A percentile compares a stretch with the other conserved stretches of the same genome.
Evolutionary conservation across 2,113 vertebrate genomes (phyloP).

Genomic region (Coracopsis vasa): DNA sequence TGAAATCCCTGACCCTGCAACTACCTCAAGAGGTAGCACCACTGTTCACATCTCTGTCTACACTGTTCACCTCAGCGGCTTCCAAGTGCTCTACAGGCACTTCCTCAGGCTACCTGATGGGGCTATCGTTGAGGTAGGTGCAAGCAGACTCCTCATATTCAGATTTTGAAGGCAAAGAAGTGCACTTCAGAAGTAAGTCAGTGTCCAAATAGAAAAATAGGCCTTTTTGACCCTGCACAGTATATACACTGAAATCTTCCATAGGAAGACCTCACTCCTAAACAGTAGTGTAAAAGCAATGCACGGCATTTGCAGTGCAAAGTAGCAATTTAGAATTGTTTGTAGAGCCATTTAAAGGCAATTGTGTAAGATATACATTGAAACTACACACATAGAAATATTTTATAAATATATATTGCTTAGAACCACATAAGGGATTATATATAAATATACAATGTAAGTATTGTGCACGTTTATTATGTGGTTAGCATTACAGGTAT

Average conservation of each 20-base stretch:
- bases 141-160: background rate
- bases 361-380: background rate
- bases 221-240: background rate
- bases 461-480: background rate
- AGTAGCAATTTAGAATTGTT: background rate
- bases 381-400: background rate
- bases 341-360: constrained; percentile 20
- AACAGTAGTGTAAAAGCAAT: background rate
- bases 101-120: constrained; percentile 88
- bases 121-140: constrained; percentile 87
- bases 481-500: background rate
- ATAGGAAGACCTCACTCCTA: background rate
- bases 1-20: background rate
- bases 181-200: background rate
- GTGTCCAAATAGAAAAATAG: background rate
- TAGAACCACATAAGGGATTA: background rate
- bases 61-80: constrained; percentile 82
- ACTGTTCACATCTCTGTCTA: constrained; percentile 81
- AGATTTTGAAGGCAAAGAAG: background rate
- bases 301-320: background rate
- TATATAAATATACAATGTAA: background rate
- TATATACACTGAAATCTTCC: background rate
- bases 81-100: constrained; percentile 80
- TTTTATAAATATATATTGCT: background rate
- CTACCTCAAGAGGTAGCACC: constrained; percentile 35